Evolutionary conservation across 2,888 invertebrate species (phyloP).

Genomic region (Anarsia innoxiella): DNA sequence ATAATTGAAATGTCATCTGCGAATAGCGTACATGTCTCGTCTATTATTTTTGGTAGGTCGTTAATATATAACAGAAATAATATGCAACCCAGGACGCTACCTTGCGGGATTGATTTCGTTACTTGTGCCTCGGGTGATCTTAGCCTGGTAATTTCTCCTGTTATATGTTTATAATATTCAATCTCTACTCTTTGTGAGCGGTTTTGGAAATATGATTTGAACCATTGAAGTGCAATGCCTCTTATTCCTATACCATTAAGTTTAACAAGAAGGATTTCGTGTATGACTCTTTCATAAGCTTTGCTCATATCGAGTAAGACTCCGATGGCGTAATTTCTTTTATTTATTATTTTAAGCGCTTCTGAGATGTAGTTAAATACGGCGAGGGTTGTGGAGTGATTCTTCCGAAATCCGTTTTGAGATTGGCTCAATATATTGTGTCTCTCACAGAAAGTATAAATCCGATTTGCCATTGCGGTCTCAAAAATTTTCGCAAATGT

Average conservation of each 20-base stretch:
- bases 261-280: slow-evolving; percentile 12
- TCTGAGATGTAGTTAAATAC: slow-evolving; percentile 9
- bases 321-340: slow-evolving; percentile 10
- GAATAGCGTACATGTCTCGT: not conserved
- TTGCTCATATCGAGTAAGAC: slow-evolving; percentile 15
- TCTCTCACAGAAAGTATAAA: slow-evolving; percentile 8
- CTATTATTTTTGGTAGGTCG: slow-evolving; percentile 3
- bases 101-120: not conserved
- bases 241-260: slow-evolving; percentile 12
- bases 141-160: not conserved
- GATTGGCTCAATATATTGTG: slow-evolving; percentile 1
- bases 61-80: slow-evolving; percentile 5
- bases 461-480: slow-evolving; percentile 4
- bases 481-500: slow-evolving; percentile 7
- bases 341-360: slow-evolving; percentile 3
- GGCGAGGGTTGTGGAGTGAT: slow-evolving; percentile 6
- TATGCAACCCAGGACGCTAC: not conserved
- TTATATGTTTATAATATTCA: not conserved
- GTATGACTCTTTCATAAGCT: slow-evolving; percentile 14
- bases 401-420: slow-evolving; percentile 9
- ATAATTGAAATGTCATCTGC: not conserved
- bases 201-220: slow-evolving; percentile 12
- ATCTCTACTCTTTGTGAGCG: slow-evolving; percentile 11
- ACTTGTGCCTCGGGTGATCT: not conserved
- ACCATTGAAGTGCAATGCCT: slow-evolving; percentile 12